Percentiles rank a stretch among this genome's conserved stretches.
Evolutionary conservation across 2,113 vertebrate genomes (phyloP).

Genomic region (Rhynchopsitta pachyrhyncha): DNA sequence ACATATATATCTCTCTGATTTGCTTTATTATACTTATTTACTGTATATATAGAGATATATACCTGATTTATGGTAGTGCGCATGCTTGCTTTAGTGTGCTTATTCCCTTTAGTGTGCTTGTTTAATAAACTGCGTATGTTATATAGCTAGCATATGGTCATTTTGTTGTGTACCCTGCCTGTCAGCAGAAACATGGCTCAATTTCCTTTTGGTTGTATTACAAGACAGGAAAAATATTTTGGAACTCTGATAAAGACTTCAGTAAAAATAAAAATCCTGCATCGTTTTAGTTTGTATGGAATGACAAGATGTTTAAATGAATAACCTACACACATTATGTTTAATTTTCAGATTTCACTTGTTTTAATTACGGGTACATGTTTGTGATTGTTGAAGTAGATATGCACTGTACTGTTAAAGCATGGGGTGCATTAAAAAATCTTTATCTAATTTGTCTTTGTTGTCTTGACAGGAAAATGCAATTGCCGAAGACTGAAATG

Average conservation of each 20-base stretch:
- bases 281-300: not conserved
- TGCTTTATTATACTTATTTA: no score
- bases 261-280: not conserved
- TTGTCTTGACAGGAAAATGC: not conserved
- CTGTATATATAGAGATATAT: no score
- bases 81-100: no score
- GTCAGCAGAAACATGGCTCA: not conserved
- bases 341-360: not conserved
- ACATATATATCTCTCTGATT: no score
- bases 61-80: no score
- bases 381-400: not conserved
- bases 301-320: not conserved
- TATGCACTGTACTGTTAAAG: not conserved
- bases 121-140: no score
- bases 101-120: no score
- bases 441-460: not conserved
- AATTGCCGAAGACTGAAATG: not conserved
- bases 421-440: not conserved
- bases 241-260: not conserved
- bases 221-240: not conserved
- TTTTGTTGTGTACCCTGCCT: no score
- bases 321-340: not conserved
- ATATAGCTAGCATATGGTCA: no score
- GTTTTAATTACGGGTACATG: not conserved
- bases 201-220: not conserved